phyloP scores from a whole-genome alignment of 1,140 invertebrate species.

The Drosophila nebulosa region DNA sequence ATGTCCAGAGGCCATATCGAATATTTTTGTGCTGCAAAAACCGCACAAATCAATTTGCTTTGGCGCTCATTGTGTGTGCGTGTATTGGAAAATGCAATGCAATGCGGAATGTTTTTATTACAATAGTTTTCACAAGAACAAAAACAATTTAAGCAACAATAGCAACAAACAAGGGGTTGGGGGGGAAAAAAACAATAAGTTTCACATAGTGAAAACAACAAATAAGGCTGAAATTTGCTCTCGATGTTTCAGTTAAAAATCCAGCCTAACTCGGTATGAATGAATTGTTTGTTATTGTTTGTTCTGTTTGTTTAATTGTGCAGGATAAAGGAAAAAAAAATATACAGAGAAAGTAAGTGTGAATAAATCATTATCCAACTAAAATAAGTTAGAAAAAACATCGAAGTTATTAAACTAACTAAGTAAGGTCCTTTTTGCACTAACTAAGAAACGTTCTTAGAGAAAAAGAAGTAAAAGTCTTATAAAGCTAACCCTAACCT shows the following conservation, averaged over 20 bases:
- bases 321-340: neutral
- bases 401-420: slow-evolving; percentile 23
- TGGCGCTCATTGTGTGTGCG: slow-evolving; percentile 47
- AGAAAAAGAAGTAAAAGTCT: no score
- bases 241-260: neutral
- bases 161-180: no score
- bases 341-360: neutral
- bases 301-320: slow-evolving; percentile 19
- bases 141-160: slow-evolving; percentile 6
- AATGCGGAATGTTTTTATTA: slow-evolving; percentile 55
- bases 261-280: neutral
- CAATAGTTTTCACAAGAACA: slow-evolving; percentile 53
- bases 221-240: slow-evolving; percentile 6
- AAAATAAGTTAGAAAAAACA: neutral
- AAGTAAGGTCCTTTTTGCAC: no score
- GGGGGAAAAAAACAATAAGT: neutral
- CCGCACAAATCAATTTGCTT: slow-evolving; percentile 74
- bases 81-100: slow-evolving; percentile 39
- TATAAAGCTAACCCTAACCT: neutral
- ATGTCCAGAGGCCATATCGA: slow-evolving; percentile 1
- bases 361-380: neutral
- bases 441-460: no score
- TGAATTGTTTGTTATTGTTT: slow-evolving; percentile 19
- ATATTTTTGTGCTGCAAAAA: slow-evolving; percentile 38
- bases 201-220: neutral